Evolutionary conservation across 2,113 vertebrate genomes (phyloP).

Genomic region (Pelusios castaneus): DNA sequence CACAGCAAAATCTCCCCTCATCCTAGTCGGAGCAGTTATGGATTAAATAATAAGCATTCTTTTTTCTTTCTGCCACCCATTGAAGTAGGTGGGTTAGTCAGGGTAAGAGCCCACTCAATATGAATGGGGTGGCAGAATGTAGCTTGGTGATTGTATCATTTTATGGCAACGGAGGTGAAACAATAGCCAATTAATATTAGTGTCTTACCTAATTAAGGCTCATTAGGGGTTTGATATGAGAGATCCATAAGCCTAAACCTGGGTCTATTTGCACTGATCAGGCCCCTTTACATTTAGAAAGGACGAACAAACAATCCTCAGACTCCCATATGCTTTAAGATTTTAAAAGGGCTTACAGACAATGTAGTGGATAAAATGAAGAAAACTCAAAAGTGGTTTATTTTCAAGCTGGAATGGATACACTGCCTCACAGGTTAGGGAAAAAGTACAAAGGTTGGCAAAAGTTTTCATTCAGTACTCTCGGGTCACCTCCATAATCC

Average conservation of each 20-base stretch:
- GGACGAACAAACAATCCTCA: not conserved
- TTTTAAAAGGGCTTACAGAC: not conserved
- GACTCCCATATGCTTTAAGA: not conserved
- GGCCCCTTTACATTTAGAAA: conserved; percentile 12
- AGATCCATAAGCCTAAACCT: not conserved
- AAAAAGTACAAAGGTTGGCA: not conserved
- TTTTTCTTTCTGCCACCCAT: not conserved
- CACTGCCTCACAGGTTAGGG: fast-evolving
- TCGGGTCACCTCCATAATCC: fast-evolving
- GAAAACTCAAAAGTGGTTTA: not conserved
- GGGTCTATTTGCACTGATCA: conserved; percentile 47
- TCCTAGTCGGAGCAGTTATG: no score
- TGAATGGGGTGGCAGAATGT: not conserved
- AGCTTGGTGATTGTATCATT: not conserved
- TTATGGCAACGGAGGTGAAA: fast-evolving
- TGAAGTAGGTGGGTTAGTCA: not conserved
- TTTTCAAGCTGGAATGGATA: fast-evolving
- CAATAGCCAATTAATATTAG: fast-evolving
- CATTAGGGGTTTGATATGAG: not conserved
- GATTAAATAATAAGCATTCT: fast-evolving
- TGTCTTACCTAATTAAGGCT: not conserved
- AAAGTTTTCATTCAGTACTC: fast-evolving
- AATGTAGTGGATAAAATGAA: not conserved
- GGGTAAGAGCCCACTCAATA: not conserved
- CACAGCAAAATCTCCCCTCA: fast-evolving